These are phyloP conservation scores for Elymnias hypermnestra DNA, from an alignment of 1,140 invertebrate species.

Conservation along the genomic window DNA sequence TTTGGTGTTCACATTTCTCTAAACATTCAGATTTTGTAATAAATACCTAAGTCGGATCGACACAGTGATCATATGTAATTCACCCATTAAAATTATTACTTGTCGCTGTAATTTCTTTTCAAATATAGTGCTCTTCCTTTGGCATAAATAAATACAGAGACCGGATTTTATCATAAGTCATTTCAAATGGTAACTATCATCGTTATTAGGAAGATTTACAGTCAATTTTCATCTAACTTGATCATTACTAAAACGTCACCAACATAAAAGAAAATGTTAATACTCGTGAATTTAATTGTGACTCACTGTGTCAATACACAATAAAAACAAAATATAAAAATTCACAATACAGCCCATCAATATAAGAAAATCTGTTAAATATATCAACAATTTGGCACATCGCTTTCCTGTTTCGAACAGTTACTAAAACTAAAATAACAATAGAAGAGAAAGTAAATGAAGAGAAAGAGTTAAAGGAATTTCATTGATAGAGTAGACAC, in stretches of 20 bases:
- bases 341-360: constrained; percentile 22
- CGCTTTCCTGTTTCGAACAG: constrained; percentile 22
- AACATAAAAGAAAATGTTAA: too few species aligned
- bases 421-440: constrained; percentile 22
- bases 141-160: too few species aligned
- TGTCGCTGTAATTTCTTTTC: too few species aligned
- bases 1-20: constrained; percentile 18
- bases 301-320: constrained; percentile 1
- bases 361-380: constrained; percentile 45
- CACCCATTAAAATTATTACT: too few species aligned
- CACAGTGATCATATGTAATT: constrained; percentile 1
- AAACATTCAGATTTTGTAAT: constrained; percentile 16
- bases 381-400: constrained; percentile 65
- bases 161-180: too few species aligned
- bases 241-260: too few species aligned
- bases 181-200: too few species aligned
- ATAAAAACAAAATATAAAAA: constrained; percentile 14
- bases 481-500: not conserved
- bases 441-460: constrained; percentile 7
- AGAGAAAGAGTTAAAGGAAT: not conserved
- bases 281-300: too few species aligned
- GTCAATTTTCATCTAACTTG: too few species aligned
- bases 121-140: too few species aligned
- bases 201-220: too few species aligned
- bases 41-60: not conserved